Evolutionary conservation across 1,140 invertebrate species (phyloP).

Genomic region (Acromyrmex echinatior): DNA sequence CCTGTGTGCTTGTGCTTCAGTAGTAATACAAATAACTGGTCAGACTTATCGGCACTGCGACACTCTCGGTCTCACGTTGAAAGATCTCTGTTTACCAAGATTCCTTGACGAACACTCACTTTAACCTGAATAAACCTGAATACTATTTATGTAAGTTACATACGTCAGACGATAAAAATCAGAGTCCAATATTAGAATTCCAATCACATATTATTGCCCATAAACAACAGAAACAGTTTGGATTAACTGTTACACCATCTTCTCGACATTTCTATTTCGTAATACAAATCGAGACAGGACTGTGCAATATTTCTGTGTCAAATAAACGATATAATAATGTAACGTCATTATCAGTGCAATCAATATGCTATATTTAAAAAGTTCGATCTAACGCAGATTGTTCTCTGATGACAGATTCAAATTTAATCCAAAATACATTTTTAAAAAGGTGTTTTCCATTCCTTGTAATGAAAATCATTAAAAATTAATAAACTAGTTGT

Average conservation of each 20-base stretch:
- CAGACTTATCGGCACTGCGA: constrained; percentile 42
- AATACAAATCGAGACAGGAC: too few species aligned
- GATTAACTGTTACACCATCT: too few species aligned
- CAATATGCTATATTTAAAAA: not conserved
- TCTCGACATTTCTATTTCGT: too few species aligned
- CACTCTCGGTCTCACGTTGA: constrained; percentile 1
- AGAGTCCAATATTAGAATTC: too few species aligned
- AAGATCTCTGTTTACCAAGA: constrained; percentile 15
- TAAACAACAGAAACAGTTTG: too few species aligned
- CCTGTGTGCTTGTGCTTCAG: constrained; percentile 37
- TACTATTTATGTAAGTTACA: not conserved
- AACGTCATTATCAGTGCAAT: not conserved
- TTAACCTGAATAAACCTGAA: not conserved
- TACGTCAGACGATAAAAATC: not conserved
- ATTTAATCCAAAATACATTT: not conserved
- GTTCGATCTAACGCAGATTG: not conserved
- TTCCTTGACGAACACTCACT: not conserved
- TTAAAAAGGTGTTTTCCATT: not conserved
- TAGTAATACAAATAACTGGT: constrained; percentile 59
- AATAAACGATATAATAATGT: too few species aligned
- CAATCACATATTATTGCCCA: too few species aligned
- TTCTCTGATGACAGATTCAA: not conserved
- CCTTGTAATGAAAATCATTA: not conserved
- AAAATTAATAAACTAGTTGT: not conserved
- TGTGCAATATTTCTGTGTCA: too few species aligned